Evolutionary conservation across 2,888 invertebrate species (phyloP).

Genomic region (Oligia strigilis): DNA sequence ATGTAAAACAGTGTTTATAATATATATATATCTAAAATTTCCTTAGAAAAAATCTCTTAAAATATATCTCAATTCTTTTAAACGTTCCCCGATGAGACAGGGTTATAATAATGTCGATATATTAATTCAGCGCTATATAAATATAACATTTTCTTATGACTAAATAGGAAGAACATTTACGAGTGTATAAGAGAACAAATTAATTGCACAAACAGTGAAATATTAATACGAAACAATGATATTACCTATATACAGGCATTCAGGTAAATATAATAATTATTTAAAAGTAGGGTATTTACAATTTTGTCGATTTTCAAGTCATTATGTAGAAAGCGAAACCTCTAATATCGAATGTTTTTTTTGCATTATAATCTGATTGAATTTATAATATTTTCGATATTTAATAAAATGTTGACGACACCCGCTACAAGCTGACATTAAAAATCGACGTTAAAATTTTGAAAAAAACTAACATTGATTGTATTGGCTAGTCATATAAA

Average conservation of each 20-base stretch:
- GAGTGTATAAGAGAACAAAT: constrained; percentile 84
- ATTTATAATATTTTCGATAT: constrained; percentile 1
- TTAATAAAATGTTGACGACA: constrained; percentile 16
- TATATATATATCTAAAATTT: constrained; percentile 83
- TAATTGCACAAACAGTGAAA: constrained; percentile 88
- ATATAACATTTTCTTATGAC: constrained; percentile 86
- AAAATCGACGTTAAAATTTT: constrained; percentile 43
- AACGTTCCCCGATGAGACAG: constrained; percentile 76
- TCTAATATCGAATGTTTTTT: constrained; percentile 11
- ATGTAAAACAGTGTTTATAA: constrained; percentile 84
- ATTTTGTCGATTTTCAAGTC: constrained; percentile 19
- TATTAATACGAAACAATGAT: constrained; percentile 78
- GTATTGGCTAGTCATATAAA: constrained; percentile 69
- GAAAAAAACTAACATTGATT: constrained; percentile 47
- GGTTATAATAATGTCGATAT: constrained; percentile 79
- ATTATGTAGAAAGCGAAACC: constrained; percentile 7
- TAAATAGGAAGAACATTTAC: constrained; percentile 88
- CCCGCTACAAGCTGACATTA: constrained; percentile 21
- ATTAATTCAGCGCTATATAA: constrained; percentile 84
- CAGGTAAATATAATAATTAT: constrained; percentile 51
- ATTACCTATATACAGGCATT: constrained; percentile 64
- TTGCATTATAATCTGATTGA: neutral
- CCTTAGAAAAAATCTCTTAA: constrained; percentile 89
- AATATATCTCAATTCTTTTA: constrained; percentile 88
- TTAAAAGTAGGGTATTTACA: constrained; percentile 44